phyloP scores from a whole-genome alignment of 2,113 vertebrate genomes.

The Papio anubis region DNA sequence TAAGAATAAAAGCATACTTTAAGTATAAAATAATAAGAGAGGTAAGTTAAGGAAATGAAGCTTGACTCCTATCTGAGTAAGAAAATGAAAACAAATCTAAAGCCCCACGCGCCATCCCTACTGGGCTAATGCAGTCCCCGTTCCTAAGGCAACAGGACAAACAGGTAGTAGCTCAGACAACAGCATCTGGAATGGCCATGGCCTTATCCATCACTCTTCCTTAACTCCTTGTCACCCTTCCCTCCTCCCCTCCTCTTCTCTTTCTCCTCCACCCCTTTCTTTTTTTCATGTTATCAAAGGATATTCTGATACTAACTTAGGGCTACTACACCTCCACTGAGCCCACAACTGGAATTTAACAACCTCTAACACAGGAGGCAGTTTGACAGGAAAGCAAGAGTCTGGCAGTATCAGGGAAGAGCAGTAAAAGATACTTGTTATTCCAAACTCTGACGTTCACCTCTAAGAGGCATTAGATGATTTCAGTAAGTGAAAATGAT shows the following conservation, averaged over 20 bases:
- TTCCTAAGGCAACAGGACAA: background rate
- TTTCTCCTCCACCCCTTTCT: background rate
- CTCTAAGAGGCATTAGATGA: background rate
- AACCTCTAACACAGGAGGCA: background rate
- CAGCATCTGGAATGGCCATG: background rate
- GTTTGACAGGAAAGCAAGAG: background rate
- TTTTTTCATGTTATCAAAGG: background rate
- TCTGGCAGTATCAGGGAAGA: background rate
- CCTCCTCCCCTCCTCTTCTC: background rate
- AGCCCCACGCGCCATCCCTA: background rate
- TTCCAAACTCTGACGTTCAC: background rate
- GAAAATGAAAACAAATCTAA: background rate
- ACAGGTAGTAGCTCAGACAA: background rate
- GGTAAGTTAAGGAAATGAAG: background rate
- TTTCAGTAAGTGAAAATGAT: background rate
- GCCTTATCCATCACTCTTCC: background rate
- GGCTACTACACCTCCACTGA: rapidly evolving
- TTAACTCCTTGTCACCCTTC: background rate
- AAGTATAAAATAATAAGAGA: background rate
- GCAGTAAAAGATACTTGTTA: background rate
- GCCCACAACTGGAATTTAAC: rapidly evolving
- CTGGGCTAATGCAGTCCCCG: background rate
- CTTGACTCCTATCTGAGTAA: background rate
- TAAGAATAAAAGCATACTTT: background rate
- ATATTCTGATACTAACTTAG: background rate